Base-by-base conservation (phyloP, 2,888 invertebrate species). In the Syrphus vitripennis region DNA sequence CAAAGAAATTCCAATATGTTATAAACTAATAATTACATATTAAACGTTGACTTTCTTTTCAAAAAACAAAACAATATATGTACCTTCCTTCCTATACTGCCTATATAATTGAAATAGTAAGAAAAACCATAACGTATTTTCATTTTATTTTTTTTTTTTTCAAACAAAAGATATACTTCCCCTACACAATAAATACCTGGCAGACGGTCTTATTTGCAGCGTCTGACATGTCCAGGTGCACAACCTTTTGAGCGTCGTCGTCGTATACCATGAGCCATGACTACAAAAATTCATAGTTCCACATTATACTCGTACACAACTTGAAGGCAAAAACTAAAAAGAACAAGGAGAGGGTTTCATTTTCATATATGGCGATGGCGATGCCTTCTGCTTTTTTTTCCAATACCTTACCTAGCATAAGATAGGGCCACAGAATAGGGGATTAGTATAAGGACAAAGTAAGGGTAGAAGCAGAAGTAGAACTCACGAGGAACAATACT, bases 221-320 rank as follows among this genome's bases (percentile, higher is more conserved):
- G 71, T 71, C 57, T 79, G 29, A 37, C 55, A 65, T 72, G 77
- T 40, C 82, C 82, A 82, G 82, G 82, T 82, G 82, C 67, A 72
- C 71, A 57, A 59, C 57, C 61, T 77, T 70, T 65, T 70, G 81
- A 63, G 70, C 70, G 76, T 82, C n/a, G n/a, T n/a, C n/a, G n/a
- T n/a, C n/a, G n/a, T n/a, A n/a, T n/a, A n/a, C n/a, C n/a, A n/a
- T n/a, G n/a, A n/a, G 72, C 77, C 50, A 37, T 19, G 10, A 24
- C 53, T 72, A 45, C 59, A 59, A 77, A n/a, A 65, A 76, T 34
- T 57, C 71, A 50, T 71, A 72, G 57, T 77, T 72, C 71, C 21
- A 61, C 55, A n/a, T n/a, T n/a, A n/a, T n/a, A n/a, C n/a, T n/a
- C n/a, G n/a, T n/a, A n/a, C n/a, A 53, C 4, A 5, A 53, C 53